Percentiles rank a stretch among this genome's conserved stretches.
phyloP scores from a whole-genome alignment of 2,113 vertebrate species.

The Podarcis muralis region DNA sequence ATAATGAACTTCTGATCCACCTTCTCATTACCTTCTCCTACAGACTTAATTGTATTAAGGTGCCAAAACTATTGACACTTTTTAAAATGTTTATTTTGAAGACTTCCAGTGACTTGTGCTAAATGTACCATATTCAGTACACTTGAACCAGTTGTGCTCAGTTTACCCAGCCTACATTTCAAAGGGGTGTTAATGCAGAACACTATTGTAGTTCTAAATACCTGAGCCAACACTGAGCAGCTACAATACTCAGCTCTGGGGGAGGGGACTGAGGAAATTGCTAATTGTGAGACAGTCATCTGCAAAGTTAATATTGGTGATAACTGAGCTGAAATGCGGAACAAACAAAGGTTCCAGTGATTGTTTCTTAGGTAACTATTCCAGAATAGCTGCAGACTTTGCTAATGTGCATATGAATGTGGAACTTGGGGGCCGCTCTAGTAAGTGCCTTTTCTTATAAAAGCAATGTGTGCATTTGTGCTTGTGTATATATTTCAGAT shows the following conservation, averaged over 20 bases:
- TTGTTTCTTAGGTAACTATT: not conserved
- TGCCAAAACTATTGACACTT: slow-evolving; percentile 44
- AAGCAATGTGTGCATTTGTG: not conserved
- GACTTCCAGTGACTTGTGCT: not conserved
- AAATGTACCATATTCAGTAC: slow-evolving; percentile 34
- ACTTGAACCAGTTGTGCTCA: slow-evolving; percentile 37
- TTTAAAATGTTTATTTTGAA: not conserved
- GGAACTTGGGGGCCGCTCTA: not conserved
- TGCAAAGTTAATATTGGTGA: not conserved
- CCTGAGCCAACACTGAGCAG: slow-evolving; percentile 30
- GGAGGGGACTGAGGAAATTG: slow-evolving; percentile 1
- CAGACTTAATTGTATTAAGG: slow-evolving; percentile 35
- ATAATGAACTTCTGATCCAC: slow-evolving; percentile 20
- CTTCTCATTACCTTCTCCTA: slow-evolving; percentile 34
- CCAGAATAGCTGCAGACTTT: not conserved
- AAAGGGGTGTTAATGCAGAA: slow-evolving; percentile 33
- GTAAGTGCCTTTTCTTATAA: not conserved
- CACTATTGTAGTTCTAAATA: slow-evolving; percentile 24
- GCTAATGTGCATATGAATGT: not conserved
- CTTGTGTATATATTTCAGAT: too few species aligned
- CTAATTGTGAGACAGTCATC: not conserved
- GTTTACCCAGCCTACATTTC: slow-evolving; percentile 37
- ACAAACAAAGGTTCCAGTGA: not conserved
- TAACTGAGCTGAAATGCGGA: not conserved
- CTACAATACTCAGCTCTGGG: slow-evolving; percentile 15